Evolutionary conservation across 2,113 vertebrate genomes (phyloP), one percentile per base, ranked within the genome.

Genomic region (Protomyctophum bolini): DNA sequence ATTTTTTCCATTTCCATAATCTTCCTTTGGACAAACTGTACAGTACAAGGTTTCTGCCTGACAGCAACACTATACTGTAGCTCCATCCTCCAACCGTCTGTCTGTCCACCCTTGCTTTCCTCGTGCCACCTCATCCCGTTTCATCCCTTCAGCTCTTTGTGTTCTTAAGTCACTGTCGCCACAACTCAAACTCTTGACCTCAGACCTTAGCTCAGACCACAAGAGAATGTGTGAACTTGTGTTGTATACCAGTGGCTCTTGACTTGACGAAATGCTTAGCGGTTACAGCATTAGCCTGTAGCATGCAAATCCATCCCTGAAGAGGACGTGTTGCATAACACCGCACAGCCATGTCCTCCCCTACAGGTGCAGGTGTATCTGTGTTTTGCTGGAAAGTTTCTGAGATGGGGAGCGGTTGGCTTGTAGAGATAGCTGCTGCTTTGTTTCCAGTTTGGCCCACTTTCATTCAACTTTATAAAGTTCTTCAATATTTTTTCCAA

Each of bases 281-380:
- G 76, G 67, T 76, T 77, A 67, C 72, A 72, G 81, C 81, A 82
- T 89, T 81, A 63, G 68, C 33, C 33, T 3, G 1, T 41, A 6
- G 33, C 52, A 56, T 59, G 70, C 62, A 88, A 87, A 92, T 87
- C 88, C 77, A 73, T 81, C 76, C 75, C 75, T 8, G 12, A 77
- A 76, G 80, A 82, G 76, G 70, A 76, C 65, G 14, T 71, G 72
- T 89, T 87, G 76, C 82, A 41, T 84, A 91, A 91, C 28, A 66
- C 65, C 65, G 46, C 6, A 0, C 49, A 15, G 56, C 73, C 47
- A 10, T 33, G 8, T 63, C 61, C 66, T 63, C 71, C 45, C 66
- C 76, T n/a, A n/a, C 72, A 51, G 58, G 47, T 66, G 11, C 73
- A 80, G 74, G 76, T 84, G 66, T 63, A 67, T 66, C 49, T 82